Percentiles rank a stretch among this genome's conserved stretches.
Evolutionary conservation across 2,113 vertebrate species (phyloP).

Genomic region (Melierax canorus): DNA sequence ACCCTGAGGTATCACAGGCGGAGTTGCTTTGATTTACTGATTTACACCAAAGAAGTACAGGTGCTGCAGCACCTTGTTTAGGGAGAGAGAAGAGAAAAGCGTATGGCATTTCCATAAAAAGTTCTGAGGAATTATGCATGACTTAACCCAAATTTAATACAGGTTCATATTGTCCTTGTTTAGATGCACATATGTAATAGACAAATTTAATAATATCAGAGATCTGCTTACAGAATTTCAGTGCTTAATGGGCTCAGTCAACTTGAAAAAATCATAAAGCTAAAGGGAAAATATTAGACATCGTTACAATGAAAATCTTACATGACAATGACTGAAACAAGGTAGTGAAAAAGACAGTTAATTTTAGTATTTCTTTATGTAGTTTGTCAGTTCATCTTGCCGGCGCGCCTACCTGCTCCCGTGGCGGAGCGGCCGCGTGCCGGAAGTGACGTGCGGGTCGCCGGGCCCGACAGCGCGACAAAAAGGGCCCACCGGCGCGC

Average conservation of each 20-base stretch:
- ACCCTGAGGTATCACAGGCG: not conserved
- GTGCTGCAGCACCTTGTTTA: not conserved
- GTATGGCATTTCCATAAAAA: not conserved
- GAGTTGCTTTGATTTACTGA: not conserved
- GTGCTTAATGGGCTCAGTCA: not conserved
- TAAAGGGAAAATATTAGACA: not conserved
- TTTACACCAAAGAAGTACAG: not conserved
- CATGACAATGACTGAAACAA: not conserved
- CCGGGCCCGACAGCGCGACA: not conserved
- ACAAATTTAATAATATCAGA: not conserved
- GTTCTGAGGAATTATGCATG: not conserved
- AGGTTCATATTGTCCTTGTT: conserved; percentile 4
- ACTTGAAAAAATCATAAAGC: not conserved
- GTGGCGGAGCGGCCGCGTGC: too few species aligned
- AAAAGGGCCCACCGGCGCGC: rapidly evolving
- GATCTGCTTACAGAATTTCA: conserved; percentile 2
- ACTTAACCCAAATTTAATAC: not conserved
- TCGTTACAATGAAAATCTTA: not conserved
- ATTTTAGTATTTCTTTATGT: not conserved
- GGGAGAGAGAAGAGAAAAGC: not conserved
- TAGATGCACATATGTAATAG: conserved; percentile 14
- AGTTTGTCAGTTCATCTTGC: not conserved
- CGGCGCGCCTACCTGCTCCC: too few species aligned
- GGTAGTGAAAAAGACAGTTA: not conserved
- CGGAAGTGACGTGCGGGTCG: not conserved